Percentiles rank a stretch among this genome's conserved stretches.
Conservation (phyloP, 1,140 invertebrate species). For the Nymphalis io region DNA sequence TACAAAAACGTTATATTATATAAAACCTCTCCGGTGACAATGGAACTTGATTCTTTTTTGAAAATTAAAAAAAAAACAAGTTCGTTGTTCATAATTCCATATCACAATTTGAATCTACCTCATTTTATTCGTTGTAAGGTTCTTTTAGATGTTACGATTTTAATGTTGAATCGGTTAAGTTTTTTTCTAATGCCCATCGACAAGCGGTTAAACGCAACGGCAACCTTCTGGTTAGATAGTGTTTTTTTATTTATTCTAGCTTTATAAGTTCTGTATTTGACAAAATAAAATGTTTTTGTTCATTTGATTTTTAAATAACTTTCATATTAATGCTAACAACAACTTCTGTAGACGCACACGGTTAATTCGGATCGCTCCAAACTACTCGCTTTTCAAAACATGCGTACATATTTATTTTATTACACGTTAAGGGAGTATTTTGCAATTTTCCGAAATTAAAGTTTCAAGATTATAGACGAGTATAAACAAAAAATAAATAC, state of each 20-base stretch:
- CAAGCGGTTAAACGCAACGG: slow-evolving; percentile 16
- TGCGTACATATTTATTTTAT: slow-evolving; percentile 29
- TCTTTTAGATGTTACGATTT: slow-evolving; percentile 68
- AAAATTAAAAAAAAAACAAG: slow-evolving; percentile 26
- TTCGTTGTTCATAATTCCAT: slow-evolving; percentile 66
- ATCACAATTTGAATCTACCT: slow-evolving; percentile 78
- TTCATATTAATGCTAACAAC: slow-evolving; percentile 15
- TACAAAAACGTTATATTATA: slow-evolving; percentile 26
- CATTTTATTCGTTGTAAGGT: slow-evolving; percentile 76
- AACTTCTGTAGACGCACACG: slow-evolving; percentile 27
- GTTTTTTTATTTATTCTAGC: slow-evolving; percentile 58
- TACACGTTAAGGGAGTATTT: background rate
- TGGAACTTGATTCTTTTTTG: slow-evolving; percentile 24
- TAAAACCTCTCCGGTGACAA: slow-evolving; percentile 18
- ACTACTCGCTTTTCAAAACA: slow-evolving; percentile 26
- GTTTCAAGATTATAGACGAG: background rate
- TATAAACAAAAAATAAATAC: too few relatives aligned
- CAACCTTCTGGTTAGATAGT: slow-evolving; percentile 17
- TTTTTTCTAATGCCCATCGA: slow-evolving; percentile 45
- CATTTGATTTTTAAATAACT: slow-evolving; percentile 13
- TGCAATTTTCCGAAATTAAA: background rate
- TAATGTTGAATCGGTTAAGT: slow-evolving; percentile 49
- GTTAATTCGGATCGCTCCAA: slow-evolving; percentile 9
- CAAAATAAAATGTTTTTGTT: background rate
- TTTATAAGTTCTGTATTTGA: slow-evolving; percentile 16